Percentiles rank a stretch among this genome's conserved stretches.
These are phyloP conservation scores for Neodiprion fabricii DNA, from an alignment of 1,140 invertebrate species.

Conservation along the genomic window DNA sequence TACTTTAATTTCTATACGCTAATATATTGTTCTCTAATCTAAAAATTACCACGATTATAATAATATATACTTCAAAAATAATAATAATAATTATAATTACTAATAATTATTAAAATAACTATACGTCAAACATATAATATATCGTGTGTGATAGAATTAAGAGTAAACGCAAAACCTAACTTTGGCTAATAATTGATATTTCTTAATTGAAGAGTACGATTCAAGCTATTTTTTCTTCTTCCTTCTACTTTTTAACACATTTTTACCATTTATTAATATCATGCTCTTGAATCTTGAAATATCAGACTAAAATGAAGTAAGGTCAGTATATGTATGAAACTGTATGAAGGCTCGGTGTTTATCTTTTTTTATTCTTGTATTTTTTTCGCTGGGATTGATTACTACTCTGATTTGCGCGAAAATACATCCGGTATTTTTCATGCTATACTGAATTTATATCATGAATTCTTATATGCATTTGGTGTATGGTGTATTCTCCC, in stretches of 20 bases:
- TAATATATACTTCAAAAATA: conserved; percentile 45
- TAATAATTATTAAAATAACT: conserved; percentile 36
- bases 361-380: background rate
- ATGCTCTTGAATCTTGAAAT: conserved; percentile 38
- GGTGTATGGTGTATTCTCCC: too few relatives aligned
- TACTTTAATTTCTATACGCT: conserved; percentile 56
- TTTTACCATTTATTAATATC: conserved; percentile 20
- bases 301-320: conserved; percentile 33
- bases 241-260: background rate
- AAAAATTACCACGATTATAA: conserved; percentile 56
- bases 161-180: conserved; percentile 49
- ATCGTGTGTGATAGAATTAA: conserved; percentile 28
- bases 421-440: conserved; percentile 34
- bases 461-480: too few relatives aligned
- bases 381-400: background rate
- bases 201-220: conserved; percentile 34
- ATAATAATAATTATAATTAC: conserved; percentile 21
- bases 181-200: conserved; percentile 56
- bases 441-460: conserved; percentile 7
- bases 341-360: conserved; percentile 12
- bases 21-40: conserved; percentile 58
- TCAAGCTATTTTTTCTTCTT: conserved; percentile 3
- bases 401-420: conserved; percentile 31
- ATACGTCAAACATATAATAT: conserved; percentile 27
- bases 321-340: conserved; percentile 4